Conservation (phyloP, 1,140 invertebrate species). For the Octopus bimaculoides region DNA sequence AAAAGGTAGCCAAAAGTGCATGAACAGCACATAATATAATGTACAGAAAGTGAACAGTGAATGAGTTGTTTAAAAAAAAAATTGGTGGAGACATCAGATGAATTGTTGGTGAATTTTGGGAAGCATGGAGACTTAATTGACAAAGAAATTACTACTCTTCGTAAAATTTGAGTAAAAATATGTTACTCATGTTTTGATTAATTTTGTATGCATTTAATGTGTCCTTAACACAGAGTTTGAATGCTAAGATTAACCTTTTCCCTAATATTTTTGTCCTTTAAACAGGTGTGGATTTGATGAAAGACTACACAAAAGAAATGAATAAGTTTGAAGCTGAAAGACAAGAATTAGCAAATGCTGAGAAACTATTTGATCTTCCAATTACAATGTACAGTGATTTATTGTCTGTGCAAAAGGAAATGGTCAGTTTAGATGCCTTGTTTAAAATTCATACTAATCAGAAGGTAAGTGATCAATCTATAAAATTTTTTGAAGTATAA, state of each 20-base stretch:
- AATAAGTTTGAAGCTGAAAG: slow-evolving; percentile 68
- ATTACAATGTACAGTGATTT: slow-evolving; percentile 78
- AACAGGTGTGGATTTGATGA: slow-evolving; percentile 51
- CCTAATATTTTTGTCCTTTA: slow-evolving; percentile 10
- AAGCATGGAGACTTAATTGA: too few relatives aligned
- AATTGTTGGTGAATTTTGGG: too few relatives aligned
- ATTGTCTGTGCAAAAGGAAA: slow-evolving; percentile 70
- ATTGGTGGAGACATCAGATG: too few relatives aligned
- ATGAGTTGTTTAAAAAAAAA: too few relatives aligned
- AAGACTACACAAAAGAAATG: slow-evolving; percentile 70
- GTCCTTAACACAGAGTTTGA: background rate
- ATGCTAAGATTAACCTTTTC: background rate
- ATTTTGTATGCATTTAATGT: background rate
- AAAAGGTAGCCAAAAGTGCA: too few relatives aligned
- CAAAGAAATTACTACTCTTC: too few relatives aligned
- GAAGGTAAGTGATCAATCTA: slow-evolving; percentile 58
- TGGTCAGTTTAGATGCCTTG: slow-evolving; percentile 69
- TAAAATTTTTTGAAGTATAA: too few relatives aligned
- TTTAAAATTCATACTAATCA: slow-evolving; percentile 79
- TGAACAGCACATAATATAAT: too few relatives aligned
- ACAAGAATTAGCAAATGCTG: slow-evolving; percentile 72
- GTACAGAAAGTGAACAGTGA: too few relatives aligned
- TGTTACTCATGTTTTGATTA: background rate
- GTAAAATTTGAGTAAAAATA: background rate
- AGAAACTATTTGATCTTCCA: slow-evolving; percentile 81